Percentiles rank a stretch among this genome's conserved stretches.
Evolutionary conservation across 2,888 invertebrate species (phyloP).

Genomic region (Bugula neritina): DNA sequence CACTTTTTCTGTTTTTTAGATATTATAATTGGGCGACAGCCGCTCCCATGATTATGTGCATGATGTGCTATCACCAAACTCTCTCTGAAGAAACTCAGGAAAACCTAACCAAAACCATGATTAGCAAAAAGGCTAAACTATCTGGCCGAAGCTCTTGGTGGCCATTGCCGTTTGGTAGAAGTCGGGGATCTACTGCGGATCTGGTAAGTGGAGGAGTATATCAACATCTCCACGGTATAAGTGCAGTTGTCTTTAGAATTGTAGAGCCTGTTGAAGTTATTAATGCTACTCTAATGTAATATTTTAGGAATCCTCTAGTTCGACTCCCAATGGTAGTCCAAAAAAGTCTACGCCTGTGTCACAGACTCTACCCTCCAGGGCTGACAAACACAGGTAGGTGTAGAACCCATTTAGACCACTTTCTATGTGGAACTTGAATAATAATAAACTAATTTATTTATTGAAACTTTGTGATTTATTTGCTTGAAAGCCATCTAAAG

Average conservation of each 20-base stretch:
- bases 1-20: conserved; percentile 37
- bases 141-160: conserved; percentile 1
- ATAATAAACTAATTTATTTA: too few relatives aligned
- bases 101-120: conserved; percentile 29
- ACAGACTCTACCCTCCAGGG: neutral
- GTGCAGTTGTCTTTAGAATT: too few relatives aligned
- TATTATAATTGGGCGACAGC: conserved; percentile 84
- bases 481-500: too few relatives aligned
- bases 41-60: conserved; percentile 79
- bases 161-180: conserved; percentile 18
- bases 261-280: too few relatives aligned
- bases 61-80: conserved; percentile 77
- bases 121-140: conserved; percentile 15
- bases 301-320: neutral
- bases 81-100: conserved; percentile 60
- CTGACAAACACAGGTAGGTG: conserved; percentile 8
- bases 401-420: too few relatives aligned
- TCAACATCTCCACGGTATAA: neutral
- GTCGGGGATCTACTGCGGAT: neutral
- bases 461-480: too few relatives aligned
- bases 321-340: conserved; percentile 16
- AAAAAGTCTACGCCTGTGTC: neutral
- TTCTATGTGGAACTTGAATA: too few relatives aligned
- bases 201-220: neutral
- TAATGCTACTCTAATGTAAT: too few relatives aligned